Evolutionary conservation across 2,797 vertebrate species (phyloP), one percentile per base, ranked within the genome.

Genomic region (Liparis tanakae): DNA sequence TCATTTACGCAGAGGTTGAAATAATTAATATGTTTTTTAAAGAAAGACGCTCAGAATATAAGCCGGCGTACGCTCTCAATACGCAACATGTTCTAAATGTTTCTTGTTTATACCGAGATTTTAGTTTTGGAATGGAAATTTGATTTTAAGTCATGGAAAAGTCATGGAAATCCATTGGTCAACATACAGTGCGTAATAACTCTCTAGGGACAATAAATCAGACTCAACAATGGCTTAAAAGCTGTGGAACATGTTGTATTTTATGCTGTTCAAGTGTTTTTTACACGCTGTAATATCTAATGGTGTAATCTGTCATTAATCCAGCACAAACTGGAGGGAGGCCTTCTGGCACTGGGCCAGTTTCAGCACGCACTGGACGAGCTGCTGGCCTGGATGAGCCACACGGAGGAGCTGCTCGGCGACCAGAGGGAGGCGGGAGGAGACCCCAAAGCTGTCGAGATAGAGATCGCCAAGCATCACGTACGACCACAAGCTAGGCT

Each of bases 351-450:
- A 8, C 91, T 99, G 89, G 98, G 98, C 5, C 98, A 99, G 91
- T 99, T 99, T 94, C 98, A 99, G 74, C 97, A 99, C 39, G 98
- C 98, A 17, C 91, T 99, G 87, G 98, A 98, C 50, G 98, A 99
- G 91, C 93, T 99, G 55, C 85, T 99, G 90, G 91, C 97, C 0
- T 99, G 98, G 98, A 94, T 99, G 93, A 96, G 95, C 0, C 96
- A 99, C 77, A 99, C 98, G 0, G 97, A 99, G 88, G 97, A 96
- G 48, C 91, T 98, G 83, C 96, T 99, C 17, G 93, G 90, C 34
- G 97, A 98, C 77, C 97, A 99, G 95, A 96, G 95, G 89, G 94
- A 97, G 46, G 94, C 96, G 37, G 96, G 96, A 60, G 96, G 96
- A 75, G 98, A 99, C 92, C 98, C 97, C 18, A 99, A 99, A 92